phyloP scores from a whole-genome alignment of 2,797 vertebrate species.

The Syngnathus rostellatus region DNA sequence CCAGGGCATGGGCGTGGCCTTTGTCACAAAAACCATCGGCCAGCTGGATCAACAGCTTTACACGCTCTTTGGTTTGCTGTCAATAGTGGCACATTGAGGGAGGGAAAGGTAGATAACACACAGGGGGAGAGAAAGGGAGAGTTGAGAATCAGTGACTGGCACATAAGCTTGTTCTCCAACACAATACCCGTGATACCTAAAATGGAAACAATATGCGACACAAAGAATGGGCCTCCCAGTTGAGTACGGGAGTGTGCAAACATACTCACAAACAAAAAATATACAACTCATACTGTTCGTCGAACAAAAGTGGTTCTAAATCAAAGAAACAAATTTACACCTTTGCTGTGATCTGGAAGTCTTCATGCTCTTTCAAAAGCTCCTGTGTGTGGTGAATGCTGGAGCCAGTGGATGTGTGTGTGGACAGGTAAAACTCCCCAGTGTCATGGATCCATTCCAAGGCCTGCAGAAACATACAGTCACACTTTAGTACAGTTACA shows the following conservation, averaged over 20 bases:
- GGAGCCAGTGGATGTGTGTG: constrained; percentile 93
- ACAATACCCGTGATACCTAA: constrained; percentile 61
- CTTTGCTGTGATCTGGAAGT: constrained; percentile 98
- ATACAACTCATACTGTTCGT: background rate
- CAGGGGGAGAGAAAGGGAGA: constrained; percentile 27
- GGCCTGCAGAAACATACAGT: constrained; percentile 69
- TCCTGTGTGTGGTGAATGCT: constrained; percentile 97
- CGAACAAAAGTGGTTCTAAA: background rate
- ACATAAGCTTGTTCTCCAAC: constrained; percentile 51
- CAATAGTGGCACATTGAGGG: constrained; percentile 46
- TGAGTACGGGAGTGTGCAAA: constrained; percentile 18
- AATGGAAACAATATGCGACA: constrained; percentile 47
- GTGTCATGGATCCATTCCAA: constrained; percentile 98
- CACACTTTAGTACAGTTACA: constrained; percentile 17
- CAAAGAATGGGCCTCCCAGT: constrained; percentile 53
- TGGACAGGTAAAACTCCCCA: constrained; percentile 97
- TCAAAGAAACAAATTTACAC: constrained; percentile 45
- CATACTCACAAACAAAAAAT: background rate
- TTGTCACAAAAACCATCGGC: constrained; percentile 99
- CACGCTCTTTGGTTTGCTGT: constrained; percentile 99
- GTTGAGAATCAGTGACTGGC: constrained; percentile 45
- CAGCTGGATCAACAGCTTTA: constrained; percentile 99
- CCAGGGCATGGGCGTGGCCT: constrained; percentile 93
- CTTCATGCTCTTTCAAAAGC: constrained; percentile 92
- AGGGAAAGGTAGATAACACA: constrained; percentile 41